Evolutionary conservation across 2,888 invertebrate species (phyloP).

Genomic region (Drosophila planitibia): DNA sequence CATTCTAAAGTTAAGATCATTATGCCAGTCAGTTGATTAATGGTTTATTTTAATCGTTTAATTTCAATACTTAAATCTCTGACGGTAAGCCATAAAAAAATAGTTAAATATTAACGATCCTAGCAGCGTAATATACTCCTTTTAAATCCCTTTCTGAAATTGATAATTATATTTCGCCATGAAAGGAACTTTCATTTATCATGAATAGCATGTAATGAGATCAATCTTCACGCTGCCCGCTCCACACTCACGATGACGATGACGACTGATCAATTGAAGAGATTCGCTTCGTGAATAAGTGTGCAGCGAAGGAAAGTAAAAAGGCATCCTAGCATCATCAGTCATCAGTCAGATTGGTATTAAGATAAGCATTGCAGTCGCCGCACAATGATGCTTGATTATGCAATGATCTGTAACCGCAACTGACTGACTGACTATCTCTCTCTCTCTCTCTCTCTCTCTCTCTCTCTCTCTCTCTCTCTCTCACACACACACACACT

Average conservation of each 20-base stretch:
- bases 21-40: background rate
- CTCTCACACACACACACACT: background rate
- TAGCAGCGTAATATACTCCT: background rate
- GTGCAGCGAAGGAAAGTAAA: conserved; percentile 53
- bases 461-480: background rate
- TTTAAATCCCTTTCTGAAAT: conserved; percentile 11
- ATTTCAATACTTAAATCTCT: background rate
- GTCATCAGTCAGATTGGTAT: conserved; percentile 59
- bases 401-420: conserved; percentile 65
- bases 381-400: conserved; percentile 49
- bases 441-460: background rate
- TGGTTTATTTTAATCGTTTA: background rate
- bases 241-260: background rate
- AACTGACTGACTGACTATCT: conserved; percentile 3
- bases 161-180: conserved; percentile 8
- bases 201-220: conserved; percentile 34
- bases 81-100: background rate
- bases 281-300: conserved; percentile 26
- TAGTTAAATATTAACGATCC: background rate
- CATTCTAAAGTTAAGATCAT: background rate
- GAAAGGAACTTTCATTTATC: conserved; percentile 54
- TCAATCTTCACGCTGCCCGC: conserved; percentile 6
- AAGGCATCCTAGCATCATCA: conserved; percentile 56
- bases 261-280: conserved; percentile 46
- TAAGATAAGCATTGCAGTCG: conserved; percentile 51